Base-by-base conservation (phyloP, 2,113 vertebrate genomes). In the Craseonycteris thonglongyai region DNA sequence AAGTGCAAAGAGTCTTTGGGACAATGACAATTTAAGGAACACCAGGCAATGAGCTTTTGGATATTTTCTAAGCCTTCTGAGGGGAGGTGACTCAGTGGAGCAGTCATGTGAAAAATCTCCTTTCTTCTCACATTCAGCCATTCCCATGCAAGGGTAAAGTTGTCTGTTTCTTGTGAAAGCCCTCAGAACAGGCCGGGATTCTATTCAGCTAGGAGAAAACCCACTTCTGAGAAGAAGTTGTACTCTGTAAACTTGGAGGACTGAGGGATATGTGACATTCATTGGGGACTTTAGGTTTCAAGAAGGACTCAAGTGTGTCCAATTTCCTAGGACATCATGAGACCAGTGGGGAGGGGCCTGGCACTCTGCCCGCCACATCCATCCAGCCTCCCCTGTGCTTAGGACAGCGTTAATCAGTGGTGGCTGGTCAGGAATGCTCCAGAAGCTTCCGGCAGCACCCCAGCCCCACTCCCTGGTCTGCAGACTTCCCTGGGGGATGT, bases 21-120 rank as follows among this genome's bases (percentile, higher is more conserved):
- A 95, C 83, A 76, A 68, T 56, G 86, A 84, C 86, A 96, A 47
- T 49, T 80, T 59, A 89, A 93, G 83, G 76, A 80, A 91, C 84
- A 61, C 47, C 40, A 82, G 95, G 84, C 45, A 66, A 51, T n/a
- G 66, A 83, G 78, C 79, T 35, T 58, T 78, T 80, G 85, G 80
- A 63, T 35, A 47, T 90, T 59, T 59, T 87, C 90, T 88, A 59
- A 88, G 59, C 81, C 86, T 85, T 49, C 40, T 21, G 78, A 22
- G 51, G 14, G 90, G 69, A 61, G 58, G 66, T 4, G 15, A 89
- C 19, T 42, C 91, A 45, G 72, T 28, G 22, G 74, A 86, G 95
- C 78, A 0, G 12, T 91, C 95, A 93, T 68, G 96, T 35, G 71
- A 85, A 94, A 97, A 96, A 78, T 61, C 14, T 81, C 90, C 91